Percentiles rank a stretch among this genome's conserved stretches.
phyloP scores from a whole-genome alignment of 2,113 vertebrate genomes.

The Panurus biarmicus region DNA sequence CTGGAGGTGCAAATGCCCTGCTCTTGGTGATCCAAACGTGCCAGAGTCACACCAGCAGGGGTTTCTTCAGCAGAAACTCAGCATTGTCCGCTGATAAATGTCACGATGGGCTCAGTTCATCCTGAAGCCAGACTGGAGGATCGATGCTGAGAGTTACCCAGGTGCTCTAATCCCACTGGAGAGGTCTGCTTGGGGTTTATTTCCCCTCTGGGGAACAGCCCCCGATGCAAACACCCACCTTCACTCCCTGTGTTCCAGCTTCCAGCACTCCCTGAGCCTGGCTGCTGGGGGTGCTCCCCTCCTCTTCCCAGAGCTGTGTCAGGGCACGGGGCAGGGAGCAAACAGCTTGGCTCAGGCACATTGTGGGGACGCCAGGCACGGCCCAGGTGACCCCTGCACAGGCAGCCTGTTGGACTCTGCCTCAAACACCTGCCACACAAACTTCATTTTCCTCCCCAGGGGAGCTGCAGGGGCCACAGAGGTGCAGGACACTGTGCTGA shows the following conservation, averaged over 20 bases:
- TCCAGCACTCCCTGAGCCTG: neutral
- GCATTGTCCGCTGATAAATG: too few species aligned
- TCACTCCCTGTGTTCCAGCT: neutral
- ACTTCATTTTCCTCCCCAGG: neutral
- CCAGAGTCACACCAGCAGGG: neutral
- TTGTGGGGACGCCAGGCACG: neutral
- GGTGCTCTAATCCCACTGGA: neutral
- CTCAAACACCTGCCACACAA: neutral
- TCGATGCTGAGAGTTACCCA: neutral
- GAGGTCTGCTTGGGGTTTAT: rapidly evolving
- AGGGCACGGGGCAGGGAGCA: neutral
- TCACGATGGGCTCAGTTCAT: neutral
- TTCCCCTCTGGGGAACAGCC: neutral
- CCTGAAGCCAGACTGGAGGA: neutral
- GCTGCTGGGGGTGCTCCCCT: neutral
- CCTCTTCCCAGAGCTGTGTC: neutral
- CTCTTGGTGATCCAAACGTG: neutral
- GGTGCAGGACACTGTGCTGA: neutral
- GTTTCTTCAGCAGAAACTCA: neutral
- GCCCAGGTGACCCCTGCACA: neutral
- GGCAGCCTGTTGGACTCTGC: neutral
- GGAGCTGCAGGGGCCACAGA: neutral
- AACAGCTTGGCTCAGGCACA: neutral
- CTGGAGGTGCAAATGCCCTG: neutral
- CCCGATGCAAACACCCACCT: rapidly evolving